Evolutionary conservation across 2,888 invertebrate genomes (phyloP).

Genomic region (Dysmachus trigonus): DNA sequence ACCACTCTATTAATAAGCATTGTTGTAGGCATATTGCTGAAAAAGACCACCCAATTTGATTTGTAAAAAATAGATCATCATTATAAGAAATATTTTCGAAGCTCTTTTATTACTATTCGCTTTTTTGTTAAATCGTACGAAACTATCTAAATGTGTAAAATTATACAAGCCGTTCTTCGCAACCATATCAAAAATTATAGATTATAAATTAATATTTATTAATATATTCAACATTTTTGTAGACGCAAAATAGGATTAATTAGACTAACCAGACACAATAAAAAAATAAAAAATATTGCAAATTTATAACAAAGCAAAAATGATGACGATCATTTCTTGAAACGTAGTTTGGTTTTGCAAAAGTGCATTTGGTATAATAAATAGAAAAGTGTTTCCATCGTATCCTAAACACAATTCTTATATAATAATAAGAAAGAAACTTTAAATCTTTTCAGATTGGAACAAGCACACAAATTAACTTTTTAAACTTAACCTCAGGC

Average conservation of each 20-base stretch:
- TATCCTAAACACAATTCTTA: no score
- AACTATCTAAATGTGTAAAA: not conserved
- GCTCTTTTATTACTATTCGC: not conserved
- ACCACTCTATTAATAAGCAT: not conserved
- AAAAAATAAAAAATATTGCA: no score
- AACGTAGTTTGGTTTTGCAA: no score
- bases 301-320: no score
- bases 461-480: not conserved
- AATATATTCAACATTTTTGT: not conserved
- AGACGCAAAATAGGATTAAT: not conserved
- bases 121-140: no score
- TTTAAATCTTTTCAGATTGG: not conserved
- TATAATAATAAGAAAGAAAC: not conserved
- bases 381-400: no score
- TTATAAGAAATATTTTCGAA: not conserved
- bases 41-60: not conserved
- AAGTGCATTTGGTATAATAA: no score
- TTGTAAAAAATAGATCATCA: not conserved
- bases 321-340: no score
- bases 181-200: not conserved
- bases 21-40: not conserved
- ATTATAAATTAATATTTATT: not conserved
- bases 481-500: not conserved
- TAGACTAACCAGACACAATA: no score
- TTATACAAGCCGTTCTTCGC: not conserved